These are phyloP conservation scores for Oncorhynchus clarkii DNA, from an alignment of 2,113 vertebrate genomes.

Conservation along the genomic window DNA sequence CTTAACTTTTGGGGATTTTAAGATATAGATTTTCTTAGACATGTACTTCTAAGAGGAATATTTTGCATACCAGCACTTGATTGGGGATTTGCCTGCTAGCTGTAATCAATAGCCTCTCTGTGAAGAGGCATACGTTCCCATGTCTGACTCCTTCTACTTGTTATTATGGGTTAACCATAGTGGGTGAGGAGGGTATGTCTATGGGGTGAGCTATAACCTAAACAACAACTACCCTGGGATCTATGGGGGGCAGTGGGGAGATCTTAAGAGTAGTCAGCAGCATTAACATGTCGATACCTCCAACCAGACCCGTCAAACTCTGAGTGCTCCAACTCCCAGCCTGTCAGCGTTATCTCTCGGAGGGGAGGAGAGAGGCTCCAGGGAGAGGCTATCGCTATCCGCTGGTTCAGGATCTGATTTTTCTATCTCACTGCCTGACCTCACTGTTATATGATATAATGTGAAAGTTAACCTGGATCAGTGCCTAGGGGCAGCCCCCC, in stretches of 20 bases:
- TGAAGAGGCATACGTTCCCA: background rate
- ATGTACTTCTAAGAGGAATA: background rate
- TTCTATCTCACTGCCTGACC: conserved; percentile 51
- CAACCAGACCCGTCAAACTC: background rate
- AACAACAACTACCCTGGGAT: background rate
- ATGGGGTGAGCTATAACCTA: conserved; percentile 3
- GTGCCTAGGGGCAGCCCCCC: conserved; percentile 49
- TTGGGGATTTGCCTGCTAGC: background rate
- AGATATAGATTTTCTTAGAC: too few species aligned
- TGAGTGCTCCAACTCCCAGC: conserved; percentile 23
- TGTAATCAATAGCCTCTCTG: background rate
- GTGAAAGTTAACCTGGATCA: conserved; percentile 61
- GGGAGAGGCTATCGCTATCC: conserved; percentile 47
- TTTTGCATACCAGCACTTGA: background rate
- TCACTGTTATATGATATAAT: conserved; percentile 55
- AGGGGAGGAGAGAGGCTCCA: conserved; percentile 49
- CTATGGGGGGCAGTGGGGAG: conserved; percentile 41
- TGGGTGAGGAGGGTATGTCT: background rate
- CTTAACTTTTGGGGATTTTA: background rate
- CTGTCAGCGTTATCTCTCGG: conserved; percentile 55
- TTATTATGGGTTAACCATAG: background rate
- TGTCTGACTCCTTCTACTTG: background rate
- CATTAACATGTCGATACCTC: conserved; percentile 47
- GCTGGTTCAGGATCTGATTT: conserved; percentile 52
- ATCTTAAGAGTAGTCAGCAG: conserved; percentile 38